Conservation (phyloP, 2,113 vertebrate genomes). For the Chitala chitala region DNA sequence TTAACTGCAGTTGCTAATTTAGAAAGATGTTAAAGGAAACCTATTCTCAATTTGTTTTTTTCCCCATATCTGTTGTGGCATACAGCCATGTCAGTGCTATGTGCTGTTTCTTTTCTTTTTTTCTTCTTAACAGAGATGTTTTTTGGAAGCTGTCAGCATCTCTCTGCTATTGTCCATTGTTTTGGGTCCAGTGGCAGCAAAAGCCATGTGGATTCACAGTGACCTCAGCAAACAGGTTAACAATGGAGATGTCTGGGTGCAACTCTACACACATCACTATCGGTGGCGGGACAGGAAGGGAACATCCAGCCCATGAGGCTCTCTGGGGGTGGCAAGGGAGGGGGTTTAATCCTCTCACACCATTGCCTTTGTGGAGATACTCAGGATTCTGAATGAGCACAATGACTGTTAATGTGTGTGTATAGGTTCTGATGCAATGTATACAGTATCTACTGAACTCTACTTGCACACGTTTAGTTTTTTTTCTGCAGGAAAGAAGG, state of each 20-base stretch:
- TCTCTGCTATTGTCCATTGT: conserved; percentile 53
- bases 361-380: too few relatives aligned
- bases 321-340: too few relatives aligned
- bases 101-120: too few relatives aligned
- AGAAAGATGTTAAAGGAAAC: not conserved
- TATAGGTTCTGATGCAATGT: too few relatives aligned
- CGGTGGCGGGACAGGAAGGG: conserved; percentile 38
- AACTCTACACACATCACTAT: conserved; percentile 35
- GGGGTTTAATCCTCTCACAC: too few relatives aligned
- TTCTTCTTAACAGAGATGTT: conserved; percentile 52
- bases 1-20: not conserved
- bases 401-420: too few relatives aligned
- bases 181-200: conserved; percentile 45
- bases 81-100: conserved; percentile 21
- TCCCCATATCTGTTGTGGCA: not conserved
- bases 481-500: too few relatives aligned
- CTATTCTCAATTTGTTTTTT: not conserved
- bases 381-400: too few relatives aligned
- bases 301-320: conserved; percentile 7
- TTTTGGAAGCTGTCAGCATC: conserved; percentile 59
- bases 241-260: conserved; percentile 49
- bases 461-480: too few relatives aligned
- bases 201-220: conserved; percentile 47
- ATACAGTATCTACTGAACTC: too few relatives aligned
- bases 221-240: conserved; percentile 64